Percentiles rank a stretch among this genome's conserved stretches.
phyloP scores from a whole-genome alignment of 2,797 vertebrate species.

The Chelmon rostratus region DNA sequence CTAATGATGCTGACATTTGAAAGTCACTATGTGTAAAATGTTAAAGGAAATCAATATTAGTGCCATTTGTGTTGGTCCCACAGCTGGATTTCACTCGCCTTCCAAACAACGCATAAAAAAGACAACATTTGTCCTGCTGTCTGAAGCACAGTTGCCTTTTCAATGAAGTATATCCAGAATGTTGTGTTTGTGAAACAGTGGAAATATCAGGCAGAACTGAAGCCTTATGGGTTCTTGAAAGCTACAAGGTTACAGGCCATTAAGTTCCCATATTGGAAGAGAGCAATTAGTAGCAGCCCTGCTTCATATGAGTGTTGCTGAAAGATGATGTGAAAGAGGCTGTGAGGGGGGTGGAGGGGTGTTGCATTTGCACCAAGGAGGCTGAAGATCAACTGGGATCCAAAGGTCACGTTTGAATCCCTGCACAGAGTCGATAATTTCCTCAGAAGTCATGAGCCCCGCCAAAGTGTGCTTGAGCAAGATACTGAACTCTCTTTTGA shows the following conservation, averaged over 20 bases:
- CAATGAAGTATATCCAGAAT: not conserved
- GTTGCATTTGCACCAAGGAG: not conserved
- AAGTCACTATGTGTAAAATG: not conserved
- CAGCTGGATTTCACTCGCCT: not conserved
- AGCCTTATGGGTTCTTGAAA: not conserved
- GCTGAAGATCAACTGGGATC: conserved; percentile 18
- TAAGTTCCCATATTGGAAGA: not conserved
- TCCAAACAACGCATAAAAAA: not conserved
- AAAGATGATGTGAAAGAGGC: not conserved
- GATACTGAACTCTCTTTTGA: conserved; percentile 18
- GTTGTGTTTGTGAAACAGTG: not conserved
- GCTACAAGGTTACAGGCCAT: not conserved
- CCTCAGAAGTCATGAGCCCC: conserved; percentile 14
- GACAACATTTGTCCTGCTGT: not conserved
- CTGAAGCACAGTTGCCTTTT: not conserved
- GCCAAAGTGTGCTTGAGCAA: conserved; percentile 25
- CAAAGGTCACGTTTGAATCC: conserved; percentile 32
- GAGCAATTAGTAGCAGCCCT: not conserved
- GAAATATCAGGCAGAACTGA: not conserved
- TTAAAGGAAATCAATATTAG: not conserved
- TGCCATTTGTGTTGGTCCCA: not conserved
- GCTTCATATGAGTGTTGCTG: not conserved
- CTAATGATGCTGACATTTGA: conserved; percentile 1
- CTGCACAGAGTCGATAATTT: conserved; percentile 13
- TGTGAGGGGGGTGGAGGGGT: not conserved